Conservation (phyloP, 2,888 invertebrate genomes). For the Agapetus fuscipes region DNA sequence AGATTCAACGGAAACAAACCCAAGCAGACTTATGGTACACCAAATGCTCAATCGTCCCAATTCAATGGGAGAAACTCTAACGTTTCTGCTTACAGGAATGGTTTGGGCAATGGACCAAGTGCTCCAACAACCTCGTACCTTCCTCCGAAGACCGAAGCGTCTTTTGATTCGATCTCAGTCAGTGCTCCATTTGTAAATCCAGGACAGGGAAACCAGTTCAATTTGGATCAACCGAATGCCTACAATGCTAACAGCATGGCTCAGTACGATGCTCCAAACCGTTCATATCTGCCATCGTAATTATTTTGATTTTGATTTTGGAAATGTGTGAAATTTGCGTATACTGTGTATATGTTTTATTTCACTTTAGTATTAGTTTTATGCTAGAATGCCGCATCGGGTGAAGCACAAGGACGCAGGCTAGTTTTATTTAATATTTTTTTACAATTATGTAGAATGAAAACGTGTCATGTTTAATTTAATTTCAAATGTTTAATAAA, state of each 20-base stretch:
- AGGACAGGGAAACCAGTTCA: background rate
- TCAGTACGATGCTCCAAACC: conserved; percentile 5
- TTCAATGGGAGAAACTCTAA: conserved; percentile 8
- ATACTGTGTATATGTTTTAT: too few species aligned
- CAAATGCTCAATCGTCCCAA: background rate
- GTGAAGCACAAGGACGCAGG: too few species aligned
- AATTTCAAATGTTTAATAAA: background rate
- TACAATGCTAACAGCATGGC: conserved; percentile 6
- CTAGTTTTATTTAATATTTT: too few species aligned
- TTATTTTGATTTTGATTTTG: too few species aligned
- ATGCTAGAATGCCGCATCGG: too few species aligned
- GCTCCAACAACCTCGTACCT: conserved; percentile 5
- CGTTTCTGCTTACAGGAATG: conserved; percentile 13
- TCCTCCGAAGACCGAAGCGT: conserved; percentile 5
- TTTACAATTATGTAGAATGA: background rate
- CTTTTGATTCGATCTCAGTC: background rate
- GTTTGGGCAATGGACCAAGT: conserved; percentile 13
- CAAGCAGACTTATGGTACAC: background rate
- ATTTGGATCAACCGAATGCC: conserved; percentile 10
- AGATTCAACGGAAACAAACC: too few species aligned
- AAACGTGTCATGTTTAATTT: background rate
- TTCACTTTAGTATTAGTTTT: too few species aligned
- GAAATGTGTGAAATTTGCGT: too few species aligned
- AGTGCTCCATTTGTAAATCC: background rate
- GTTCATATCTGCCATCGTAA: conserved; percentile 15